phyloP scores from a whole-genome alignment of 2,797 vertebrate species.

The Chelon labrosus region DNA sequence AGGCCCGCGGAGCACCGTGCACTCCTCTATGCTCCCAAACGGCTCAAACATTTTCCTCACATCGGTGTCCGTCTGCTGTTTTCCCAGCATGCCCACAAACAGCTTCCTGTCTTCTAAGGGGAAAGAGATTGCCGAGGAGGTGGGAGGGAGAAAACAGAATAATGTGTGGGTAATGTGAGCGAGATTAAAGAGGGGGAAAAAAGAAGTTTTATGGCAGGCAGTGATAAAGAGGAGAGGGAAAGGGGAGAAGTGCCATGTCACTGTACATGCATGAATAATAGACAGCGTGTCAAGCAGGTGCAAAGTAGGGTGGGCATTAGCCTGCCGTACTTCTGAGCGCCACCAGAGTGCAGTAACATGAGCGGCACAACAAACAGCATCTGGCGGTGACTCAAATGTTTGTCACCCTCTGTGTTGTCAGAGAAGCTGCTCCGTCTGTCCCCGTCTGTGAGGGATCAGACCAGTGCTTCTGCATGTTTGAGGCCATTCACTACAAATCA shows the following conservation, averaged over 20 bases:
- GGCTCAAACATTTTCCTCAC: constrained; percentile 96
- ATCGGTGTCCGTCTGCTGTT: constrained; percentile 94
- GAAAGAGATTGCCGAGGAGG: constrained; percentile 64
- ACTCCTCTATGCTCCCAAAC: constrained; percentile 97
- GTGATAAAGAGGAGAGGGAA: not conserved
- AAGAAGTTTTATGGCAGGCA: constrained; percentile 25
- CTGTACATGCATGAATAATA: constrained; percentile 43
- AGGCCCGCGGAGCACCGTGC: constrained; percentile 94
- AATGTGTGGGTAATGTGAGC: constrained; percentile 40
- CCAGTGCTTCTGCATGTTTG: constrained; percentile 56
- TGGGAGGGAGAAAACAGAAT: constrained; percentile 49
- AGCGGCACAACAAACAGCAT: constrained; percentile 67
- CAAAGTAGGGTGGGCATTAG: constrained; percentile 11
- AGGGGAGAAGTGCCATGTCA: constrained; percentile 43
- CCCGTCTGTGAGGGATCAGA: constrained; percentile 68
- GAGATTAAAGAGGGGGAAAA: constrained; percentile 21
- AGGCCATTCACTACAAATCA: constrained; percentile 53
- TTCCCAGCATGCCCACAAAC: constrained; percentile 98
- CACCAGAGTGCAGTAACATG: constrained; percentile 73
- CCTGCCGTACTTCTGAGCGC: constrained; percentile 48
- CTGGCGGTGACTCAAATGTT: constrained; percentile 81
- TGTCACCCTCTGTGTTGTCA: constrained; percentile 75
- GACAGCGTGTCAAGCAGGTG: constrained; percentile 19
- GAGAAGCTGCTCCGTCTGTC: constrained; percentile 74
- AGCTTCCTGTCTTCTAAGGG: constrained; percentile 97